Conservation (phyloP, 2,888 invertebrate species). For the Drosophila vallismaia region DNA sequence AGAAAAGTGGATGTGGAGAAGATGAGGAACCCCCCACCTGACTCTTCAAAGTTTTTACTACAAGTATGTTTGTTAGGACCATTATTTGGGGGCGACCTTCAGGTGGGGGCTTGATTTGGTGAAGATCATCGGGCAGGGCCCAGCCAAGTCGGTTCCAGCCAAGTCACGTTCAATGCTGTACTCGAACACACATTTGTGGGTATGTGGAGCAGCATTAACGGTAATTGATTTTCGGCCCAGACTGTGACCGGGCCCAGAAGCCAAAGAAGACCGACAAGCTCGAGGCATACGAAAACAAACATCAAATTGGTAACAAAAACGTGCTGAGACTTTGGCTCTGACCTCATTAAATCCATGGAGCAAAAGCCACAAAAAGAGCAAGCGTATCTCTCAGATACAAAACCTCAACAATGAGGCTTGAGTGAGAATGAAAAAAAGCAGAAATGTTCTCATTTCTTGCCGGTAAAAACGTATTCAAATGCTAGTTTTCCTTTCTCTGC, state of each 20-base stretch:
- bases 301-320: conserved; percentile 64
- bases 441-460: conserved; percentile 30
- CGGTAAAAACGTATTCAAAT: conserved; percentile 35
- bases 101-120: conserved; percentile 5
- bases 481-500: conserved; percentile 28
- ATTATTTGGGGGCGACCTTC: conserved; percentile 26
- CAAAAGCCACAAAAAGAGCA: conserved; percentile 24
- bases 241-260: conserved; percentile 33
- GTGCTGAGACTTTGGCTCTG: conserved; percentile 60
- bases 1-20: no score
- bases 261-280: conserved; percentile 15
- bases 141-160: conserved; percentile 49
- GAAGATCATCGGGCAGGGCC: conserved; percentile 9
- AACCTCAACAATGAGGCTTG: not conserved
- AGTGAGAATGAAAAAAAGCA: conserved; percentile 3
- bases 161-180: conserved; percentile 73
- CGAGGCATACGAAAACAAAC: conserved; percentile 14
- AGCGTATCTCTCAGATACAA: conserved; percentile 27
- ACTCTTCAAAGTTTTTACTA: no score
- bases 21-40: no score
- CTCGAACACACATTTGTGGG: conserved; percentile 34
- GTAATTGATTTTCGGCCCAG: conserved; percentile 68
- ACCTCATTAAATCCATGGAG: conserved; percentile 53
- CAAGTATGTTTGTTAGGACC: no score
- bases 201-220: conserved; percentile 50